phyloP scores from a whole-genome alignment of 2,113 vertebrate genomes.

The Steatornis caripensis region DNA sequence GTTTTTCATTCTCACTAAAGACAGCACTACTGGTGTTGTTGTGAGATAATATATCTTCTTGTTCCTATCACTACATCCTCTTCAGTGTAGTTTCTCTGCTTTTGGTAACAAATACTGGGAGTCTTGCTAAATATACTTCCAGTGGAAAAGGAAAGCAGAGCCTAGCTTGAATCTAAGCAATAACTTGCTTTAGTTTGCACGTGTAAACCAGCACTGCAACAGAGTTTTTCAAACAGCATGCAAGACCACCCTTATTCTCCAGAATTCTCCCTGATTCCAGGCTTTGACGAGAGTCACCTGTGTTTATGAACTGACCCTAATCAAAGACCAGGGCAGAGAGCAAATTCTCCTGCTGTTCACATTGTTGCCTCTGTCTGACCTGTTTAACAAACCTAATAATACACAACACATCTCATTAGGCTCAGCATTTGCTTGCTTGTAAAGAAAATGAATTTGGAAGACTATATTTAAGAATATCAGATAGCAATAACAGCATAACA shows the following conservation, averaged over 20 bases:
- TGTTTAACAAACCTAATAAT: slow-evolving; percentile 6
- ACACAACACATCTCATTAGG: slow-evolving; percentile 1
- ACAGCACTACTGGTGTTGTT: neutral
- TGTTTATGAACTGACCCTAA: neutral
- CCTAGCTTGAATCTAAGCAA: neutral
- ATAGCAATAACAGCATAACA: neutral
- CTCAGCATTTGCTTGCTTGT: neutral
- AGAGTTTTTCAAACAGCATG: neutral
- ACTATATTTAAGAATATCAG: neutral
- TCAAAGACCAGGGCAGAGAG: neutral
- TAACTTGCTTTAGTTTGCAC: neutral
- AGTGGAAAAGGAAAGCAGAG: neutral
- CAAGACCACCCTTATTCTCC: neutral
- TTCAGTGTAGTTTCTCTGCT: neutral
- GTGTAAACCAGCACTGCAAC: neutral
- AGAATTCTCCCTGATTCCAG: neutral
- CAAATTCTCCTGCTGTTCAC: neutral
- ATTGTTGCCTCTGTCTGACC: neutral
- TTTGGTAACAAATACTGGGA: neutral
- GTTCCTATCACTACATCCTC: neutral
- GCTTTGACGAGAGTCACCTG: neutral
- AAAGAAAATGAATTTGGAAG: neutral
- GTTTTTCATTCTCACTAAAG: neutral
- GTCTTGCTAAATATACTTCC: neutral
- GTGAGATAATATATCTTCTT: neutral